Conservation (phyloP, 1,140 invertebrate genomes). For the Lasioglossum baleicum region DNA sequence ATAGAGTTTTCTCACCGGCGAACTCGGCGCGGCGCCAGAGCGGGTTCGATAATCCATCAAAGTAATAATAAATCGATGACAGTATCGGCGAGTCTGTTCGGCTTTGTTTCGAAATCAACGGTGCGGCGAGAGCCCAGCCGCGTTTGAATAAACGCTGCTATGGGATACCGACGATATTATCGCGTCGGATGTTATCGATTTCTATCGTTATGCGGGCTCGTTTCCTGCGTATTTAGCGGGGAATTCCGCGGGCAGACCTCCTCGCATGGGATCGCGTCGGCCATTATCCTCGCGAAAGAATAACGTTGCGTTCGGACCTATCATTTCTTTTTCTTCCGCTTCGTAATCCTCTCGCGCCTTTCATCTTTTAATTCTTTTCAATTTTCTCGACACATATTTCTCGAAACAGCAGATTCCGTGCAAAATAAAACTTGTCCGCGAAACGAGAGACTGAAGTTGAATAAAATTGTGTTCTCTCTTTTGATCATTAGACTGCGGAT, state of each 20-base stretch:
- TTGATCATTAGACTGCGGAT: too few species aligned
- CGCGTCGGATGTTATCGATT: conserved; percentile 42
- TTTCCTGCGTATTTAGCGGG: conserved; percentile 51
- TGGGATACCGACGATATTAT: conserved; percentile 50
- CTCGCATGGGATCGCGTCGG: conserved; percentile 1
- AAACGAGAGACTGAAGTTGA: too few species aligned
- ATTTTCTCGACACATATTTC: too few species aligned
- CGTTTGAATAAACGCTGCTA: conserved; percentile 54
- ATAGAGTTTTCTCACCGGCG: conserved; percentile 1
- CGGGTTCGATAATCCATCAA: conserved; percentile 45
- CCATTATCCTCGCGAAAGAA: conserved; percentile 16
- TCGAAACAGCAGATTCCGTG: too few species aligned
- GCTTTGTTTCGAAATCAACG: conserved; percentile 56
- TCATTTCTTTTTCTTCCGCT: background rate
- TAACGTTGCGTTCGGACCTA: too few species aligned
- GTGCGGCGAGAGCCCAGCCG: conserved; percentile 48
- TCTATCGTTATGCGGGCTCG: conserved; percentile 40
- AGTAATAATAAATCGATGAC: conserved; percentile 53
- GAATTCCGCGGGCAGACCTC: conserved; percentile 20
- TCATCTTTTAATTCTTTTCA: too few species aligned
- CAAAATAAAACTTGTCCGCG: too few species aligned
- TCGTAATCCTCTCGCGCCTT: background rate
- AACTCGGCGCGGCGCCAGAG: background rate
- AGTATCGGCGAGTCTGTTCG: conserved; percentile 45
- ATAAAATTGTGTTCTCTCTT: too few species aligned